Percentiles rank a stretch among this genome's conserved stretches.
These are phyloP conservation scores for Microctonus hyperodae DNA, from an alignment of 2,888 invertebrate species.

Conservation along the genomic window DNA sequence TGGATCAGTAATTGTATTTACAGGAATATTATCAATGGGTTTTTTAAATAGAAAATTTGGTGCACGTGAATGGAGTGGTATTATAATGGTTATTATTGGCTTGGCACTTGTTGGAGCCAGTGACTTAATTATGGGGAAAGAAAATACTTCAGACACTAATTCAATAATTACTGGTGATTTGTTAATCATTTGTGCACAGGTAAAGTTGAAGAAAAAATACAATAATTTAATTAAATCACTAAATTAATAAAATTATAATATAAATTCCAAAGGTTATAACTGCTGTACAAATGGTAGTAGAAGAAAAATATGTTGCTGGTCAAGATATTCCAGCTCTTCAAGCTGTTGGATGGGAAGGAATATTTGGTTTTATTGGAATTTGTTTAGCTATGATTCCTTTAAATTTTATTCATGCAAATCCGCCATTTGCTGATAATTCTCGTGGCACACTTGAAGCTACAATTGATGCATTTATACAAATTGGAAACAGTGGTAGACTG, in stretches of 20 bases:
- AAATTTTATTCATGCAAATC: slow-evolving; percentile 79
- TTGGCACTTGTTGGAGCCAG: slow-evolving; percentile 76
- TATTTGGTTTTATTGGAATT: slow-evolving; percentile 75
- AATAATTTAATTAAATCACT: no score
- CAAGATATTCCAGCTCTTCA: slow-evolving; percentile 88
- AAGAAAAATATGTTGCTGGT: slow-evolving; percentile 88
- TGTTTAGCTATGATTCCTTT: slow-evolving; percentile 75
- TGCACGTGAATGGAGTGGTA: slow-evolving; percentile 78
- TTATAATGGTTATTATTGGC: slow-evolving; percentile 75
- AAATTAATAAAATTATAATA: slow-evolving; percentile 8
- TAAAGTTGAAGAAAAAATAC: slow-evolving; percentile 33
- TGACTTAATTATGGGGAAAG: slow-evolving; percentile 68
- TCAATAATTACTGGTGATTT: slow-evolving; percentile 84
- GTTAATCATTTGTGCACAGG: slow-evolving; percentile 76
- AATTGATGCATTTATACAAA: slow-evolving; percentile 84
- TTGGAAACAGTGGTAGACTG: slow-evolving; percentile 72
- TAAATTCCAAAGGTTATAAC: slow-evolving; percentile 72
- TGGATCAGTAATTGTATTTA: slow-evolving; percentile 89
- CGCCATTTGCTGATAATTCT: slow-evolving; percentile 80
- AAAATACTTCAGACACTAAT: slow-evolving; percentile 66
- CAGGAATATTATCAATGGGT: slow-evolving; percentile 84
- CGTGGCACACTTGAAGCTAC: slow-evolving; percentile 82
- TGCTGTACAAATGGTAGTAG: slow-evolving; percentile 92
- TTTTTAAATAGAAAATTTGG: slow-evolving; percentile 75
- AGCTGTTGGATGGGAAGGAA: slow-evolving; percentile 93